Conservation (phyloP, 2,888 invertebrate species). For the Notodonta dromedarius region DNA sequence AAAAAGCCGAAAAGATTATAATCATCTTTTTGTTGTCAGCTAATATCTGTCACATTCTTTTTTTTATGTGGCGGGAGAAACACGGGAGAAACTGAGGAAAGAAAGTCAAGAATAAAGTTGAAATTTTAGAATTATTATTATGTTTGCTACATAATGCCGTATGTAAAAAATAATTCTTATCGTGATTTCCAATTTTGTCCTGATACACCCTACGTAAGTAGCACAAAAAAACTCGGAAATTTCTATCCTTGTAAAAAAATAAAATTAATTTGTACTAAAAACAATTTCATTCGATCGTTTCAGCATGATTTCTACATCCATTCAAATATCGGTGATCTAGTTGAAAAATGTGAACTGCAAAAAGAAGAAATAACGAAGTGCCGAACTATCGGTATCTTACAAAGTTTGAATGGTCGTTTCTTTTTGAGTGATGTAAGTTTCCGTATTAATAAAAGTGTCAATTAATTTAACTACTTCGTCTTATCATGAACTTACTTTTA, state of each 20-base stretch:
- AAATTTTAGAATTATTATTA: no score
- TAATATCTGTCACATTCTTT: no score
- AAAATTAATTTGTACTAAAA: not conserved
- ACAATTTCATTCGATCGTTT: constrained; percentile 26
- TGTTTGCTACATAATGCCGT: constrained; percentile 33
- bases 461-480: no score
- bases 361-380: constrained; percentile 50
- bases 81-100: no score
- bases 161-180: constrained; percentile 44
- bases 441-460: no score
- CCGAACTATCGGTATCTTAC: constrained; percentile 64
- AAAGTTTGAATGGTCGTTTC: constrained; percentile 60
- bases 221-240: no score
- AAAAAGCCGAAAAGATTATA: no score
- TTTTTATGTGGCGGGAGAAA: no score
- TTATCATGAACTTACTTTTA: no score
- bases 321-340: constrained; percentile 46
- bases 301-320: constrained; percentile 64
- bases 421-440: constrained; percentile 62
- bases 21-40: no score
- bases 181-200: constrained; percentile 49
- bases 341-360: constrained; percentile 36
- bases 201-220: constrained; percentile 52
- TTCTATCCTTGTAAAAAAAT: not conserved
- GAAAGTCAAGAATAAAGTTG: no score